phyloP scores from a whole-genome alignment of 2,888 invertebrate genomes.

The Drosophila emarginata region DNA sequence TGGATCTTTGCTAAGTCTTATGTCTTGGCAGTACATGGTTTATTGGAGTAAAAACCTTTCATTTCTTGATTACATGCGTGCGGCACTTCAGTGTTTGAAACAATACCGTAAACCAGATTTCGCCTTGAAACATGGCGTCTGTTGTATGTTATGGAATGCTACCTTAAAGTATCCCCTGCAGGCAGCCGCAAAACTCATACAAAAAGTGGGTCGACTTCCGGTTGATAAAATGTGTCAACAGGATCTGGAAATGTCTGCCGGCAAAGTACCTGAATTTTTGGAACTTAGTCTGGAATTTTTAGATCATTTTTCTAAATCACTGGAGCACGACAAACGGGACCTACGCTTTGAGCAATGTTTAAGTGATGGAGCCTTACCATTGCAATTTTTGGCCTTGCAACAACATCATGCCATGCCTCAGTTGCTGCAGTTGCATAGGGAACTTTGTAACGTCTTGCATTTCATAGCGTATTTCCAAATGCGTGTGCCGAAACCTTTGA shows the following conservation, averaged over 20 bases:
- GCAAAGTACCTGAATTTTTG: conserved; percentile 85
- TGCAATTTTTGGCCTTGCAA: conserved; percentile 88
- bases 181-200: conserved; percentile 88
- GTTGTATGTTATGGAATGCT: conserved; percentile 93
- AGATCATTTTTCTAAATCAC: conserved; percentile 72
- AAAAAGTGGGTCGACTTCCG: conserved; percentile 92
- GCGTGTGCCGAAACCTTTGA: conserved; percentile 88
- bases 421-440: conserved; percentile 90
- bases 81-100: conserved; percentile 88
- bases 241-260: conserved; percentile 88
- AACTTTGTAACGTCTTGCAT: conserved; percentile 89
- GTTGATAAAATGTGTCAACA: conserved; percentile 92
- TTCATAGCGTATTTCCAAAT: conserved; percentile 91
- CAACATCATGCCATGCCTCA: conserved; percentile 90
- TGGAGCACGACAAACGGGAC: conserved; percentile 77
- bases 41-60: conserved; percentile 92
- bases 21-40: conserved; percentile 95
- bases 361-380: conserved; percentile 83
- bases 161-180: conserved; percentile 92
- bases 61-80: conserved; percentile 86
- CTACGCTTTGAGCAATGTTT: conserved; percentile 80
- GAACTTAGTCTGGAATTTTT: conserved; percentile 83
- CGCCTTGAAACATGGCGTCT: conserved; percentile 88
- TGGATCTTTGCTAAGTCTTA: conserved; percentile 91
- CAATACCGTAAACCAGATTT: conserved; percentile 75